Evolutionary conservation across 2,888 invertebrate genomes (phyloP).

Genomic region (Megalurothrips usitatus): DNA sequence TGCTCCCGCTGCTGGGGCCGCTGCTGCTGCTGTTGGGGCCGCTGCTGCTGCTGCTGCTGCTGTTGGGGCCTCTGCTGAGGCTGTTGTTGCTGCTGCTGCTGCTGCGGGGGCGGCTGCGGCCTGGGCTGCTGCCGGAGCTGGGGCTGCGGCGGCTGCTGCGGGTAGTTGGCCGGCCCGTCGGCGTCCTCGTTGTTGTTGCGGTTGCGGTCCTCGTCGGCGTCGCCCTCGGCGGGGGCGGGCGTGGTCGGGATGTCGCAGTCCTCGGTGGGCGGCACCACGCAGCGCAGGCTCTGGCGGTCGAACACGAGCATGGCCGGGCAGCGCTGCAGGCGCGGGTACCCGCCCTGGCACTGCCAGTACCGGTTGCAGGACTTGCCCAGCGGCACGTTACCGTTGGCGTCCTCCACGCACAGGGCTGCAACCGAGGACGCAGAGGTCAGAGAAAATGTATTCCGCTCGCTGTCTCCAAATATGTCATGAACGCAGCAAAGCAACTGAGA

Average conservation of each 20-base stretch:
- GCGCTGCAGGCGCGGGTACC: conserved; percentile 83
- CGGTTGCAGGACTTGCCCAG: conserved; percentile 89
- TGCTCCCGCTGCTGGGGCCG: conserved; percentile 34
- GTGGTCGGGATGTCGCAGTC: conserved; percentile 83
- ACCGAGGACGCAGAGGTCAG: conserved; percentile 37
- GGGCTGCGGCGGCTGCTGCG: conserved; percentile 33
- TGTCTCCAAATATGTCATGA: too few relatives aligned
- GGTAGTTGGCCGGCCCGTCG: conserved; percentile 33
- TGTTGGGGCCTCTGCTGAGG: conserved; percentile 33
- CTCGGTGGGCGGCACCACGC: conserved; percentile 84
- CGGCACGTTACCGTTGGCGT: conserved; percentile 85
- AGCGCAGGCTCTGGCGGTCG: conserved; percentile 74
- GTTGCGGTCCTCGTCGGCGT: conserved; percentile 36
- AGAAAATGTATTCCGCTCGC: too few relatives aligned
- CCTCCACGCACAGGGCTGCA: conserved; percentile 84
- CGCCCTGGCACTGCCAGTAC: conserved; percentile 92
- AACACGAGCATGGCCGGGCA: conserved; percentile 89
- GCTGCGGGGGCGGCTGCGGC: conserved; percentile 34
- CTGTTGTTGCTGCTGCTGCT: conserved; percentile 36
- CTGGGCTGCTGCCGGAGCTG: conserved; percentile 32
- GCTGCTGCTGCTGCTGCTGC: conserved; percentile 35
- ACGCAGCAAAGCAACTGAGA: too few relatives aligned
- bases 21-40: conserved; percentile 33
- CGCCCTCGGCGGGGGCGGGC: conserved; percentile 48
- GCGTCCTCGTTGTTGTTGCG: conserved; percentile 31